Evolutionary conservation across 64 coral and sea anemone genomes (phyloP).

Genomic region (Dendrophyllia cribrosa): DNA sequence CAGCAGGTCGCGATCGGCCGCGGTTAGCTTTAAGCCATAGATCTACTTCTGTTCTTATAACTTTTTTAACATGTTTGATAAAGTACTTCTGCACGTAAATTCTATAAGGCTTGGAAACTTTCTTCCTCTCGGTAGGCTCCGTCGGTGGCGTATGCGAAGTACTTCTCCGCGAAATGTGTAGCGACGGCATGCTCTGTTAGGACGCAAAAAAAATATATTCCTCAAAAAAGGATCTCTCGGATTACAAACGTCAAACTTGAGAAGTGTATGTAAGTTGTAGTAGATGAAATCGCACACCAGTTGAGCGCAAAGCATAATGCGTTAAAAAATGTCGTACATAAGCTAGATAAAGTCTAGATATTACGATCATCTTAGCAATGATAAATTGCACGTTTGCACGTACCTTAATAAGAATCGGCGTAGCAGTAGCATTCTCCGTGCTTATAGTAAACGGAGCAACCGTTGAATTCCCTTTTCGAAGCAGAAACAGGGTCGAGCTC

Average conservation of each 20-base stretch:
- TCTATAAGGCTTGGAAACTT: constrained; percentile 1
- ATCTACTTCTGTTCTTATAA: neutral
- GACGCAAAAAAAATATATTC: constrained; percentile 10
- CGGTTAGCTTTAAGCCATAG: too few relatives aligned
- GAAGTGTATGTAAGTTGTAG: neutral
- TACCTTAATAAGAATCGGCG: constrained; percentile 9
- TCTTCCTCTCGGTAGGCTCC: neutral
- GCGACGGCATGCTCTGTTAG: constrained; percentile 25
- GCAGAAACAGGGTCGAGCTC: neutral
- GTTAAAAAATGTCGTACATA: neutral
- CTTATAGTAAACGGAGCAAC: neutral
- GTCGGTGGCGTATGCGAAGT: constrained; percentile 6
- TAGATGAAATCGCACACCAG: constrained; percentile 4
- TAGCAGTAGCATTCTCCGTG: neutral
- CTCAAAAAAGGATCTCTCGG: neutral
- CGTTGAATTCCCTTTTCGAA: constrained; percentile 29
- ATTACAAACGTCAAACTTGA: constrained; percentile 38
- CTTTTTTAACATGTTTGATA: neutral
- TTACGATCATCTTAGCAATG: constrained; percentile 14
- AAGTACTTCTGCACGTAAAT: neutral
- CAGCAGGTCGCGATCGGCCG: too few relatives aligned
- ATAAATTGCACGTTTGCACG: constrained; percentile 10
- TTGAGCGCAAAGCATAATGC: neutral
- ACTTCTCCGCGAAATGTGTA: constrained; percentile 31
- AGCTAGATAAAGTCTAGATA: constrained; percentile 5